Base-by-base conservation (phyloP, 2,113 vertebrate species). In the Leptodactylus fuscus region DNA sequence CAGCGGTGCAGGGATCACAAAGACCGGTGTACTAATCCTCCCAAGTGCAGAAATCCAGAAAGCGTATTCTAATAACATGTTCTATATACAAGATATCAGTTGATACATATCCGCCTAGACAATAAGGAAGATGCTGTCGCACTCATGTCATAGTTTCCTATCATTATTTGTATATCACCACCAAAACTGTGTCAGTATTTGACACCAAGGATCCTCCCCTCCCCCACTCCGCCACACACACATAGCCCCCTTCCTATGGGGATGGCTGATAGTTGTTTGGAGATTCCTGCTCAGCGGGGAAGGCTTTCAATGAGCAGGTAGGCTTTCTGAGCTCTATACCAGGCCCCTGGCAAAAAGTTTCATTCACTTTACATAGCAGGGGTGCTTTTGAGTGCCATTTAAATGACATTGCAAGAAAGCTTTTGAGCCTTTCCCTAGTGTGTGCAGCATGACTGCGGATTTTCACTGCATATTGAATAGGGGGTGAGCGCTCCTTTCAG, bases 261-360 rank as follows among this genome's bases (percentile, higher is more conserved):
- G 46, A 29, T 62, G 36, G 34, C 36, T 83, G 8, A 24, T 53
- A 70, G 69, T 51, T 75, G 38, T 83, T 36, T 27, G 51, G 81
- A 73, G 71, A 75, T 83, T 62, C 53, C 67, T 46, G 70, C 70
- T 62, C 51, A 75, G 71, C 82, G 74, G 82, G 82, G 70, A 62
- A 75, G 51, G 51, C 71, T 80, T 80, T 80, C 22, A 80, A 29
- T 80, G 15, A 80, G 55, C 77, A 80, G 77, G 77, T 80, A 80
- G 77, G 77, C 15, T 44, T 80, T 83, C 38, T 32, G 38, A 75
- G 36, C n/a, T 83, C 55, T 62, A 80, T 80, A 80, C 77, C 51
- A 80, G 77, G 58, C 77, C 77, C 55, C 53, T 80, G 53, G 49
- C 55, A 27, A 60, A 80, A 80, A 60, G 81, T 73, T 36, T 49